phyloP scores from a whole-genome alignment of 2,888 invertebrate genomes.

The Cenopis cana region DNA sequence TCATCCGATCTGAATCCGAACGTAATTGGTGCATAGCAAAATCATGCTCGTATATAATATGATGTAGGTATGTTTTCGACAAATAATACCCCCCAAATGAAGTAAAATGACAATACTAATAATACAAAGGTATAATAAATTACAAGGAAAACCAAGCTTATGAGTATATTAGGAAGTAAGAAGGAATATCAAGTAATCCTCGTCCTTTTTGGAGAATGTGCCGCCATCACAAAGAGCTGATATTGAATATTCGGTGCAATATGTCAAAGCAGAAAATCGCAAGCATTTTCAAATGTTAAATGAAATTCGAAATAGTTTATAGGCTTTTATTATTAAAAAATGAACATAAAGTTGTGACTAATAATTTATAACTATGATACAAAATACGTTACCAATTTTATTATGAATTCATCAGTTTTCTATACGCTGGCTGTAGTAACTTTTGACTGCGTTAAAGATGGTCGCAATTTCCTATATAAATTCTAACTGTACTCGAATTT shows the following conservation, averaged over 20 bases:
- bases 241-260: slow-evolving; percentile 1
- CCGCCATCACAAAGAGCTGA: neutral
- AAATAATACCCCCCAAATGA: too few relatives aligned
- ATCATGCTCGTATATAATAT: too few relatives aligned
- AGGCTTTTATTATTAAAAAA: neutral
- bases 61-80: too few relatives aligned
- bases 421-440: neutral
- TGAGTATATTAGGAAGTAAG: too few relatives aligned
- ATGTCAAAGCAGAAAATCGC: neutral
- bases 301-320: neutral
- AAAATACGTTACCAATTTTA: neutral
- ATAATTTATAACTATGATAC: neutral
- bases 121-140: too few relatives aligned
- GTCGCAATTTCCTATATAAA: neutral
- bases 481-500: neutral
- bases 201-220: neutral
- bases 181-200: neutral
- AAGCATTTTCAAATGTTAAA: neutral
- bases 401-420: neutral
- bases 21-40: too few relatives aligned
- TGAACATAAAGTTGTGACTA: too few relatives aligned
- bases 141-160: too few relatives aligned
- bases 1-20: too few relatives aligned
- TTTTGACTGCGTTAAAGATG: neutral
- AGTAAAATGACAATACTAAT: too few relatives aligned